These are phyloP conservation scores for Scolopax bukidnonensis DNA, from an alignment of 2,797 vertebrate genomes.

Conservation along the genomic window DNA sequence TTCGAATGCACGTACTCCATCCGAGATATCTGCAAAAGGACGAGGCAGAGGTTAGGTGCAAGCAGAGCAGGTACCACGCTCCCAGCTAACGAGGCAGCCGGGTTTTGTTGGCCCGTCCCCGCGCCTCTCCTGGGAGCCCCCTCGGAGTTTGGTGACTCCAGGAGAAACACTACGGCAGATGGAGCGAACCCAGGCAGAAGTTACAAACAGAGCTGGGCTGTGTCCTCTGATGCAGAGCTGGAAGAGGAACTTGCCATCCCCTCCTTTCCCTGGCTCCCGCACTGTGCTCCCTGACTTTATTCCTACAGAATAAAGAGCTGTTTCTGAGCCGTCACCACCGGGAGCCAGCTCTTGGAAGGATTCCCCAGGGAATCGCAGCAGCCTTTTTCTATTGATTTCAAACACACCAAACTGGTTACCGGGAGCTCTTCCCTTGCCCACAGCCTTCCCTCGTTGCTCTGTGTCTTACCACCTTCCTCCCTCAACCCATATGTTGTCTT, in stretches of 20 bases:
- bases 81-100: background rate
- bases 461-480: conserved; percentile 50
- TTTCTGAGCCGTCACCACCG: background rate
- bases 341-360: conserved; percentile 8
- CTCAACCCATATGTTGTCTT: conserved; percentile 14
- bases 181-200: background rate
- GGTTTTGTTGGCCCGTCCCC: background rate
- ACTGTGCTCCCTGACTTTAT: background rate
- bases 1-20: conserved; percentile 99
- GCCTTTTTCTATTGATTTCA: conserved; percentile 46
- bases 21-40: conserved; percentile 87
- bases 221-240: fast-evolving
- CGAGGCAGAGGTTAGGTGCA: background rate
- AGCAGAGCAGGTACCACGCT: background rate
- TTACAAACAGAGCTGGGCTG: fast-evolving
- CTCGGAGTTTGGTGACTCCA: background rate
- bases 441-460: conserved; percentile 29
- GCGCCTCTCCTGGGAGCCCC: background rate
- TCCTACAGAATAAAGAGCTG: background rate
- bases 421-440: conserved; percentile 26
- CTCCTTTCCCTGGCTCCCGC: background rate
- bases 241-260: background rate
- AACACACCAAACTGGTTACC: background rate
- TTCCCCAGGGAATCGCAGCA: background rate
- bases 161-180: background rate